phyloP scores from a whole-genome alignment of 2,797 vertebrate genomes.

The Dendrocincla fuliginosa region DNA sequence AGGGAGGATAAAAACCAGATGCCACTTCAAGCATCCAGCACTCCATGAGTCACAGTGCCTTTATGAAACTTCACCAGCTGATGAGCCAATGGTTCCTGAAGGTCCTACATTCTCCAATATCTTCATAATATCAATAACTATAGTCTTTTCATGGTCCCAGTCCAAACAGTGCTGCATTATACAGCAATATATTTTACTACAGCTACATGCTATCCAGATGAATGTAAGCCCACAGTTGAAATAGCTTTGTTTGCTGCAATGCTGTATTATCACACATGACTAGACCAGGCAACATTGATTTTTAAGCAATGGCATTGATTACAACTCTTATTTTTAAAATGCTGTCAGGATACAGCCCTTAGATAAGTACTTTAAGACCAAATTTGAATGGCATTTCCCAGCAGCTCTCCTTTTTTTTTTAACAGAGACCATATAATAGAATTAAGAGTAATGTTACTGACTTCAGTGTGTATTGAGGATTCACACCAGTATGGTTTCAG shows the following conservation, averaged over 20 bases:
- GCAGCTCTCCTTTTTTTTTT: background rate
- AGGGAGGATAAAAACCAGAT: background rate
- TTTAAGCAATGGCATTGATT: constrained; percentile 45
- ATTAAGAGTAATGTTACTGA: background rate
- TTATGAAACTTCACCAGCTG: background rate
- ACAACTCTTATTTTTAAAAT: constrained; percentile 25
- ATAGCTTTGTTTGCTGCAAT: constrained; percentile 12
- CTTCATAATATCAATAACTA: background rate
- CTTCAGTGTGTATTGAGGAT: background rate
- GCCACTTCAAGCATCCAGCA: background rate
- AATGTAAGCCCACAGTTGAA: background rate
- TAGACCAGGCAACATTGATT: constrained; percentile 32
- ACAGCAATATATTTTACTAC: background rate
- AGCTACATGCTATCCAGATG: background rate
- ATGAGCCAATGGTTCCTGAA: background rate
- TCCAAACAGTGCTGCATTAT: background rate
- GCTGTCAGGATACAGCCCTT: background rate
- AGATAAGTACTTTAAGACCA: constrained; percentile 15
- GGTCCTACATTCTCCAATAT: background rate
- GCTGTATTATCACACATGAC: constrained; percentile 4
- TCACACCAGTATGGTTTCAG: constrained; percentile 6
- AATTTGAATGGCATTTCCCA: constrained; percentile 45
- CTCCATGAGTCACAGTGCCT: background rate
- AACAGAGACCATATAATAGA: constrained; percentile 18
- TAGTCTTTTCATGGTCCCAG: background rate